phyloP scores from a whole-genome alignment of 2,113 vertebrate genomes.

The Thamnophis sirtalis region DNA sequence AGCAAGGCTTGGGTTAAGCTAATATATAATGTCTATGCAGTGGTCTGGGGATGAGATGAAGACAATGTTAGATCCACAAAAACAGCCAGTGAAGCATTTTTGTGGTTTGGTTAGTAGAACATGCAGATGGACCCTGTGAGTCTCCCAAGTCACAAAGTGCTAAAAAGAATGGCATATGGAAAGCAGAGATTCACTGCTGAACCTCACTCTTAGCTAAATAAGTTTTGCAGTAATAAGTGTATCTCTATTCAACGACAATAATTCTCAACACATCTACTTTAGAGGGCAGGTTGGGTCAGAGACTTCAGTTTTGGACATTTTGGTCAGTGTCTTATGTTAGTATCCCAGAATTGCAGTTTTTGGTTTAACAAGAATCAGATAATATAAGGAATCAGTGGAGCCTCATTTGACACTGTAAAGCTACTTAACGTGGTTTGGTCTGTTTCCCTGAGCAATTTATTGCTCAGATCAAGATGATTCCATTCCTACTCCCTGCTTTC shows the following conservation, averaged over 20 bases:
- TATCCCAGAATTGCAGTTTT: background rate
- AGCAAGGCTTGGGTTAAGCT: too few relatives aligned
- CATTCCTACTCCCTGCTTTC: background rate
- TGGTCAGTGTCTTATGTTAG: background rate
- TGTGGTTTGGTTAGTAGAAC: too few relatives aligned
- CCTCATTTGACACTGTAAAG: background rate
- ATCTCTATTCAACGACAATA: background rate
- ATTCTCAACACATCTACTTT: background rate
- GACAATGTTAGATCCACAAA: too few relatives aligned
- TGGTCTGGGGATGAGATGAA: too few relatives aligned
- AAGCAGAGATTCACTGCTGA: too few relatives aligned
- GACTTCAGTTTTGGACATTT: background rate
- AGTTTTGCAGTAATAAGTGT: background rate
- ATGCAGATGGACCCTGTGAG: too few relatives aligned
- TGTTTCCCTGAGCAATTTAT: background rate
- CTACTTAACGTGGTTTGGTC: background rate
- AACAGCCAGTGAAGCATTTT: too few relatives aligned
- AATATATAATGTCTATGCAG: too few relatives aligned
- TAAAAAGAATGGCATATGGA: too few relatives aligned
- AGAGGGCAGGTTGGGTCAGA: too few relatives aligned
- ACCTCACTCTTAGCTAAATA: too few relatives aligned
- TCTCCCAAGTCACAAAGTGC: too few relatives aligned
- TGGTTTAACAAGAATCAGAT: background rate
- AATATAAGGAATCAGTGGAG: background rate
- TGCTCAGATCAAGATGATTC: background rate